Evolutionary conservation across 1,140 invertebrate genomes (phyloP), one percentile per base, ranked within the genome.

Genomic region (Colletes latitarsis): DNA sequence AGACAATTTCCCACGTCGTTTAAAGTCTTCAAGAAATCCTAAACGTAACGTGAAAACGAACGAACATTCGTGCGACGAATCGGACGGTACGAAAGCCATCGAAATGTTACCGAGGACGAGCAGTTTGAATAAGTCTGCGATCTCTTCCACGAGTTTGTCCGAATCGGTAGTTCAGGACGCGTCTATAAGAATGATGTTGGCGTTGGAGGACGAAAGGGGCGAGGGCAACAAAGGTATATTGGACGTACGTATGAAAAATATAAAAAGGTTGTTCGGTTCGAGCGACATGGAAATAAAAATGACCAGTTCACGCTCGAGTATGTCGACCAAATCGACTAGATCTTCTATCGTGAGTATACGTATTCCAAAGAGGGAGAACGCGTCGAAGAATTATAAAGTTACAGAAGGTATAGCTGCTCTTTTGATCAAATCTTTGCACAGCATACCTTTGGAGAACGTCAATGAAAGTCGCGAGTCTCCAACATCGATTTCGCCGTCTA

Each of bases 371-470:
- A 89, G 73, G 67, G 88, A 89, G 17, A 95, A 94, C 82, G 93
- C 93, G 64, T 91, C 93, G 5, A 93, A 91, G 49, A 94, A 95
- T 73, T 92, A 93, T n/a, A 95, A 95, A 84, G 92, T 91, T 10
- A 89, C 94, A 75, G 94, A 95, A 86, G 92, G 93, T 3, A 95
- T 96, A 94, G 95, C 95, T 3, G 94, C 95, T 12, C 93, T 96
- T 72, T 89, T 96, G 30, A 95, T 95, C 3, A 92, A 95, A 79
- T 95, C 95, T 8, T 94, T 96, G 8, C 95, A 95, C 64, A 94
- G 94, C 80, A 71, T 89, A 39, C 87, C 89, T 14, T 88, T 96
- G 9, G 95, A 95, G 57, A 94, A 94, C 70, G 94, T 95, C 6
- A 93, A 90, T 55, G 95, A 95, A 87, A 93, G 92, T 60, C 93